phyloP scores from a whole-genome alignment of 1,140 invertebrate species.

The Scaptodrosophila lebanonensis region DNA sequence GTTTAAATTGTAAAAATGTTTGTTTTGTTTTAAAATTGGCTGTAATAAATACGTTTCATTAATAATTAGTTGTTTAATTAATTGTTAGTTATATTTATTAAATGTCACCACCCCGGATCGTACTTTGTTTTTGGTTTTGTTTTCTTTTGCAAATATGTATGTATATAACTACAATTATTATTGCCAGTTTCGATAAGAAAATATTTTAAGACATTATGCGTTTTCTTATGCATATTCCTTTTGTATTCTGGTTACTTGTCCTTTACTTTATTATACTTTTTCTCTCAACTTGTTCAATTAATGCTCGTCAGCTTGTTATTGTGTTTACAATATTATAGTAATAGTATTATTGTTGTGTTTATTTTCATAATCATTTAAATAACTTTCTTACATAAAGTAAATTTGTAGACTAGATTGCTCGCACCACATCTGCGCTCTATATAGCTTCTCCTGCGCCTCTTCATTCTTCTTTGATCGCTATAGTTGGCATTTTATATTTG shows the following conservation, averaged over 20 bases:
- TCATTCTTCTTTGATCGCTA: constrained; percentile 25
- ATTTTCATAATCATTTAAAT: constrained; percentile 38
- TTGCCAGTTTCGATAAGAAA: constrained; percentile 72
- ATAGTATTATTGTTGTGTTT: constrained; percentile 11
- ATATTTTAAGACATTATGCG: constrained; percentile 42
- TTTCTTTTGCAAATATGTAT: constrained; percentile 28
- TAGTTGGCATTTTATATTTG: constrained; percentile 37
- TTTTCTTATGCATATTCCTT: constrained; percentile 24
- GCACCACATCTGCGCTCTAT: constrained; percentile 30
- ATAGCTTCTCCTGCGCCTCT: constrained; percentile 46
- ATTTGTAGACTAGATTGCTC: constrained; percentile 62
- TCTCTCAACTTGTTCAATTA: neutral
- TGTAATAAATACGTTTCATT: too few relatives aligned
- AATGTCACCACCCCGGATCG: too few relatives aligned
- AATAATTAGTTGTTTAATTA: too few relatives aligned
- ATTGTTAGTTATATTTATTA: too few relatives aligned
- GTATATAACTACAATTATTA: constrained; percentile 51
- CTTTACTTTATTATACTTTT: constrained; percentile 3
- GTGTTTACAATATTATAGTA: constrained; percentile 11
- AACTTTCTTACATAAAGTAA: constrained; percentile 52
- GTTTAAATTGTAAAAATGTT: neutral
- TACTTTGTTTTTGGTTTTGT: too few relatives aligned
- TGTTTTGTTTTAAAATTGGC: too few relatives aligned
- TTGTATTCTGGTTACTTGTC: constrained; percentile 16
- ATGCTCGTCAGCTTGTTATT: constrained; percentile 16